Percentiles rank a stretch among this genome's conserved stretches.
These are phyloP conservation scores for Kobus ellipsiprymnus DNA, from an alignment of 2,113 vertebrate species.

Conservation along the genomic window DNA sequence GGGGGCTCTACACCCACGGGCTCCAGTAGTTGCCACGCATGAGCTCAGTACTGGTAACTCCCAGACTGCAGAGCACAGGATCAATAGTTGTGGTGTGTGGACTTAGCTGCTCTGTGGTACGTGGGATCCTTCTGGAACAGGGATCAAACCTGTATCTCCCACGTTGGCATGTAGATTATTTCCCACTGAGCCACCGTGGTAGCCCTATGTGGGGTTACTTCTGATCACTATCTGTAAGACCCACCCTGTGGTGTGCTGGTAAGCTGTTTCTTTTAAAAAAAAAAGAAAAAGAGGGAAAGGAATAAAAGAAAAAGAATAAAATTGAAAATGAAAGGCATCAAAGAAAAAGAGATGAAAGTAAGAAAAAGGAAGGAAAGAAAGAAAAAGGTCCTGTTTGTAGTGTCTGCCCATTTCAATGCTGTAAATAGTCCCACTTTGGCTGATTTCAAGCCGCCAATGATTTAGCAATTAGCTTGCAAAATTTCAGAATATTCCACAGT, in stretches of 20 bases:
- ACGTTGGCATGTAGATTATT: not conserved
- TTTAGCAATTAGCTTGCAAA: not conserved
- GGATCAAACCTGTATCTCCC: not conserved
- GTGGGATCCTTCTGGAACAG: not conserved
- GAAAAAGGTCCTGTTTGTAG: not conserved
- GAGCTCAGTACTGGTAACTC: not conserved
- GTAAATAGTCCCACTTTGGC: not conserved
- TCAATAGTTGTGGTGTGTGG: not conserved
- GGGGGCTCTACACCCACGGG: accelerated
- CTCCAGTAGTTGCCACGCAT: not conserved
- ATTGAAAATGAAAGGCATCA: not conserved
- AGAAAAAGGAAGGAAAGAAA: not conserved
- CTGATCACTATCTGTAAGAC: not conserved
- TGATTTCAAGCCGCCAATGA: not conserved
- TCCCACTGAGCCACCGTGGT: not conserved
- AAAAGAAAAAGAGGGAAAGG: not conserved
- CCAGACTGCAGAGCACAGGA: not conserved
- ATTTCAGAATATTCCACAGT: not conserved
- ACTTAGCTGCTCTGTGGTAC: not conserved
- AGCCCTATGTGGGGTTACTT: not conserved
- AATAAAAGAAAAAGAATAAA: not conserved
- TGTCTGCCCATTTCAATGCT: not conserved
- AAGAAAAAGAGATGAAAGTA: not conserved
- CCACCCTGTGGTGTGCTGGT: not conserved
- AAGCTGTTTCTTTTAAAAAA: not conserved